Conservation (phyloP, 2,113 vertebrate species). For the Callocephalon fimbriatum region DNA sequence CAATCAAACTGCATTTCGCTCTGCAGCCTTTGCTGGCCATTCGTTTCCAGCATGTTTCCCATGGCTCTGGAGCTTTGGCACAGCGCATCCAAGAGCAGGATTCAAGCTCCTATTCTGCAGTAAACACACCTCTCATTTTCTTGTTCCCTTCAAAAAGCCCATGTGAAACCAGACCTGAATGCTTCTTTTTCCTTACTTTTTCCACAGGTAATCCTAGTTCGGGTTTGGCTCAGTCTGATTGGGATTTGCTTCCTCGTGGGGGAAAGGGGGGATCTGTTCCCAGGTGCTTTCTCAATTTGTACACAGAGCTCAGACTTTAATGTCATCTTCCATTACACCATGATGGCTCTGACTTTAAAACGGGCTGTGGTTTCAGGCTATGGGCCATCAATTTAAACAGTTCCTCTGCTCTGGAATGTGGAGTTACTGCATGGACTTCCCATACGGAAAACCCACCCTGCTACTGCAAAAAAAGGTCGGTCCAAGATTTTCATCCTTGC, state of each 20-base stretch:
- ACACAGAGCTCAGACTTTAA: not conserved
- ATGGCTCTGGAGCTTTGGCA: not conserved
- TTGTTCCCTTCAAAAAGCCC: not conserved
- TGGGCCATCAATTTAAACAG: not conserved
- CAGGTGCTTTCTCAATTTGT: not conserved
- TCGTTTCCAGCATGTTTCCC: not conserved
- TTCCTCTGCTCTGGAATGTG: not conserved
- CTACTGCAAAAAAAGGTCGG: not conserved
- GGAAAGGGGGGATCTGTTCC: not conserved
- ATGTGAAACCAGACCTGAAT: not conserved
- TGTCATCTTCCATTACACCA: not conserved
- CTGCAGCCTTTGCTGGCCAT: not conserved
- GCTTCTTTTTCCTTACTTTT: not conserved
- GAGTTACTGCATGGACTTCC: not conserved
- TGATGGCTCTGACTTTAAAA: not conserved
- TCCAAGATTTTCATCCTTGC: not conserved
- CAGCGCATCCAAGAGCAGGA: not conserved
- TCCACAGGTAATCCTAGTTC: not conserved
- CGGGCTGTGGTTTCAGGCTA: not conserved
- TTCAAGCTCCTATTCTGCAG: not conserved
- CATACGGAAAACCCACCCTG: not conserved
- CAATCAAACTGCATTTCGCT: not conserved
- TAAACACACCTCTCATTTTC: not conserved
- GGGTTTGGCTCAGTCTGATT: not conserved
- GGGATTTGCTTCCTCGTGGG: not conserved